A percentile compares a stretch with the other conserved stretches of the same genome.
Evolutionary conservation across 2,797 vertebrate genomes (phyloP).

Genomic region (Gymnocypris eckloni): DNA sequence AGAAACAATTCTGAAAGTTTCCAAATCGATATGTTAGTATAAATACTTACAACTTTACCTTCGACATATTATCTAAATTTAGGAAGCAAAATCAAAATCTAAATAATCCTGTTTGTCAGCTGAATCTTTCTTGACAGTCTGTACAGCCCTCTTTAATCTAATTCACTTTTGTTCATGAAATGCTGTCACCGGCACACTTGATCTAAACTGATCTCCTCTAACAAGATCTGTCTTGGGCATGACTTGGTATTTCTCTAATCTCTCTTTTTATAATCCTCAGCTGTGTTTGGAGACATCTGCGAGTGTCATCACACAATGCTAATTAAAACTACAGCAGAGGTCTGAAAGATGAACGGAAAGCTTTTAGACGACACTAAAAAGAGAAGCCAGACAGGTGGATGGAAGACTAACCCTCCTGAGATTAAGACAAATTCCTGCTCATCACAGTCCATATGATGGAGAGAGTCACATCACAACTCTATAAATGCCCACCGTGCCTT

Average conservation of each 20-base stretch:
- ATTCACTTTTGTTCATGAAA: not conserved
- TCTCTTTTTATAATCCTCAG: conserved; percentile 53
- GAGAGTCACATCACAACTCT: conserved; percentile 22
- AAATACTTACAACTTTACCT: not conserved
- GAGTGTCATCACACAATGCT: conserved; percentile 30
- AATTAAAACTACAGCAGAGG: conserved; percentile 14
- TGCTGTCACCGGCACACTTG: conserved; percentile 12
- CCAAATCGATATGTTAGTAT: too few relatives aligned
- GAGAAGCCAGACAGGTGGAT: conserved; percentile 51
- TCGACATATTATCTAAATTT: not conserved
- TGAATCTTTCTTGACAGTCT: not conserved
- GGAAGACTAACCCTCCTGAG: conserved; percentile 41
- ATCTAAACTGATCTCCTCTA: conserved; percentile 19
- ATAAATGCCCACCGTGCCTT: conserved; percentile 19
- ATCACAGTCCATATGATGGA: conserved; percentile 39
- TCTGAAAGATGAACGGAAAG: conserved; percentile 24
- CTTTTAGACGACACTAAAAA: conserved; percentile 42
- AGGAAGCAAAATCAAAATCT: not conserved
- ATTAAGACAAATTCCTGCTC: conserved; percentile 23
- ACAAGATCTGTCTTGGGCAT: conserved; percentile 32
- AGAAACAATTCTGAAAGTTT: not conserved
- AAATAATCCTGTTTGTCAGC: not conserved
- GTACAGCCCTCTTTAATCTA: not conserved
- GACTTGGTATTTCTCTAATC: conserved; percentile 36
- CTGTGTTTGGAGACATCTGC: conserved; percentile 54